Conservation (phyloP, 2,888 invertebrate genomes). For the Rotaria socialis region DNA sequence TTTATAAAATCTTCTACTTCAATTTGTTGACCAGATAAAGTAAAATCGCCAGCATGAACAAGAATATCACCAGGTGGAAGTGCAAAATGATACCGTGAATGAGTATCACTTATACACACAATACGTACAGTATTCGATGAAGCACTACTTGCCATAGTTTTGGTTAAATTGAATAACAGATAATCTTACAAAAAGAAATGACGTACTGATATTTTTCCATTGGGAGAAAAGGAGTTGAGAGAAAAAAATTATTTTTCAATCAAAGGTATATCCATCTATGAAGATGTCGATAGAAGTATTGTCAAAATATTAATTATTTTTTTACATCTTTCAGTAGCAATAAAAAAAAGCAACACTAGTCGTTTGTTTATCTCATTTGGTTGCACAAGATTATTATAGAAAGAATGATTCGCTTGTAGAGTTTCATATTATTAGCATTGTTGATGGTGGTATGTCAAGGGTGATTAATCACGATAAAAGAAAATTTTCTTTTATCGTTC, state of each 20-base stretch:
- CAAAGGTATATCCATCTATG: neutral
- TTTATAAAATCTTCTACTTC: constrained; percentile 35
- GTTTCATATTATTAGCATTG: no score
- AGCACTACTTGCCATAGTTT: neutral
- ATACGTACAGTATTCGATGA: constrained; percentile 9
- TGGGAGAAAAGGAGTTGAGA: neutral
- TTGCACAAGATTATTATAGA: no score
- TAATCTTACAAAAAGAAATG: neutral
- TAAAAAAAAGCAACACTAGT: neutral
- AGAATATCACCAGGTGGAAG: constrained; percentile 62
- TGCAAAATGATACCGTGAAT: neutral
- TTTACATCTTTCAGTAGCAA: neutral
- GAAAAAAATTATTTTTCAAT: neutral
- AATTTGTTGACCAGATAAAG: neutral
- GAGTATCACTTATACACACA: constrained; percentile 45
- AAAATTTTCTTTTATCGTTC: no score
- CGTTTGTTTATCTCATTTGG: no score
- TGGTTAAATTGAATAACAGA: neutral
- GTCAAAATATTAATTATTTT: neutral
- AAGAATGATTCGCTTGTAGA: no score
- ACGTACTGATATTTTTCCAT: no score
- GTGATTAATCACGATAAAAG: no score
- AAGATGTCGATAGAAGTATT: neutral
- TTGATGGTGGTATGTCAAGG: no score
- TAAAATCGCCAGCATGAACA: constrained; percentile 45